Conservation (phyloP, 2,797 vertebrate genomes). For the Spinus olivaceus region DNA sequence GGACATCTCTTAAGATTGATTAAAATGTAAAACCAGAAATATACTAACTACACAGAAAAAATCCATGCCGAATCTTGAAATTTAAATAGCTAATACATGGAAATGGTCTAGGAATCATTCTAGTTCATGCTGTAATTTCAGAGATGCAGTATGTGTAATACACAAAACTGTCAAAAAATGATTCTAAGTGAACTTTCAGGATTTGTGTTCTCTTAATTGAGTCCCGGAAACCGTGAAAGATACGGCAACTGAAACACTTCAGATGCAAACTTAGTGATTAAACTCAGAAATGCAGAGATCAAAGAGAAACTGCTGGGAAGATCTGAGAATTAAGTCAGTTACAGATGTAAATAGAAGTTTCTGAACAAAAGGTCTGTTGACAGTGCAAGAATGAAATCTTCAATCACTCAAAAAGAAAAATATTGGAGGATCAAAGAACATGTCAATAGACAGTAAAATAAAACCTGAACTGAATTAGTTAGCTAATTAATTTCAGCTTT, state of each 20-base stretch:
- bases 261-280: constrained; percentile 22
- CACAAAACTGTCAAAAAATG: neutral
- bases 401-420: neutral
- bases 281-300: constrained; percentile 32
- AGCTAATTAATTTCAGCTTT: constrained; percentile 9
- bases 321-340: constrained; percentile 25
- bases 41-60: neutral
- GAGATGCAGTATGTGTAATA: neutral
- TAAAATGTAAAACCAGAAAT: neutral
- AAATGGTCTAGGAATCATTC: neutral
- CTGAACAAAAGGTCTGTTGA: constrained; percentile 6
- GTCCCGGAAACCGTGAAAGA: neutral
- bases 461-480: neutral
- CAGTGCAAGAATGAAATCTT: constrained; percentile 11
- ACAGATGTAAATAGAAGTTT: constrained; percentile 1
- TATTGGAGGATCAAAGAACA: neutral
- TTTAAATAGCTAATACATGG: neutral
- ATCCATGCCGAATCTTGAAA: neutral
- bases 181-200: neutral
- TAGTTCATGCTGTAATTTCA: neutral
- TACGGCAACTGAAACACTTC: neutral
- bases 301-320: constrained; percentile 26
- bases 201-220: neutral
- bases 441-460: neutral
- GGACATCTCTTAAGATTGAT: neutral